These are phyloP conservation scores for Rhagoletis zephyria DNA, from an alignment of 1,140 invertebrate species.

Conservation along the genomic window DNA sequence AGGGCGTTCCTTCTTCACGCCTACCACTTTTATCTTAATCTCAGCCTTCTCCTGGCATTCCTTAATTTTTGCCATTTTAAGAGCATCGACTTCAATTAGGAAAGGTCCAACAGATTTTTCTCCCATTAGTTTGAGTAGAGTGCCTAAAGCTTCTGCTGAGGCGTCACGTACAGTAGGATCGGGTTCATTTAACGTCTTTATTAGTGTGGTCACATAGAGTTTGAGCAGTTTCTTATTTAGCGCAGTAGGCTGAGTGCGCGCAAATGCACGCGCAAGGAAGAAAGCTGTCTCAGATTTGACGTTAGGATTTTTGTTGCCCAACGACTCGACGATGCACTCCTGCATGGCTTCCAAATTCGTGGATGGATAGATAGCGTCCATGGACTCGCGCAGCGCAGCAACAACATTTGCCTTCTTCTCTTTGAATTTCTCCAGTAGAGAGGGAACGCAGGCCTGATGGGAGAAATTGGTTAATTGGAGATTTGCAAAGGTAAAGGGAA, in stretches of 20 bases:
- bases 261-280: constrained; percentile 90
- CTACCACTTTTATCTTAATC: constrained; percentile 82
- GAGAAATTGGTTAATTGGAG: not conserved
- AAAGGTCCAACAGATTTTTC: constrained; percentile 92
- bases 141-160: constrained; percentile 92
- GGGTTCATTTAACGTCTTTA: constrained; percentile 86
- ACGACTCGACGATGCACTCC: constrained; percentile 86
- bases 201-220: constrained; percentile 83
- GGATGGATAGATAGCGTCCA: constrained; percentile 90
- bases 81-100: constrained; percentile 87
- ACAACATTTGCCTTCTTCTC: constrained; percentile 97
- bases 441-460: constrained; percentile 80
- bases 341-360: constrained; percentile 89
- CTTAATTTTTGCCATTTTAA: constrained; percentile 97
- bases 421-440: constrained; percentile 95
- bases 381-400: constrained; percentile 87
- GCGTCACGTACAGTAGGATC: constrained; percentile 89
- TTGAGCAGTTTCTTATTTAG: constrained; percentile 95
- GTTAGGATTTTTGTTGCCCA: constrained; percentile 95
- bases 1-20: constrained; percentile 78
- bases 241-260: constrained; percentile 83
- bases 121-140: constrained; percentile 92
- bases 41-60: constrained; percentile 94
- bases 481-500: not conserved
- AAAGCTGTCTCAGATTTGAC: constrained; percentile 93